Base-by-base conservation (phyloP, 1,140 invertebrate genomes). In the Drosophila pruinosa region DNA sequence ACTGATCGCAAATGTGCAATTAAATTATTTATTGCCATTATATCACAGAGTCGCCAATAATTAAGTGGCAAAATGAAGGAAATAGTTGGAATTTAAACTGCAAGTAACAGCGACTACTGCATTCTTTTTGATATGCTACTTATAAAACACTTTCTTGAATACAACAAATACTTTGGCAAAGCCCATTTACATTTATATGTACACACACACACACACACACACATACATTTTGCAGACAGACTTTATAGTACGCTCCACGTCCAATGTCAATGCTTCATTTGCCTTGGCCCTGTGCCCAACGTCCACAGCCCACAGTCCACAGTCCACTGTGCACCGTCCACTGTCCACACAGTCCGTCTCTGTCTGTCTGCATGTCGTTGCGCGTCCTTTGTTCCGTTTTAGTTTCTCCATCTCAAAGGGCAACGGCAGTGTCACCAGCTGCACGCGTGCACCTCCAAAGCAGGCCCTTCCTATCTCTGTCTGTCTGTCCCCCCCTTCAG, bases 281-380 rank as follows among this genome's bases (percentile, higher is more conserved):
- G 78, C 78, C 58, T 81, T 78, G 78, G 78, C 78, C 78, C 78
- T 74, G 78, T 81, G 78, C 78, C 78, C 78, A 81, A 43, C 31
- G 50, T 12, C n/a, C 31, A 12, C 17, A 53, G 12, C 38, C 17
- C 50, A 39, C 14, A 36, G 4, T 12, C 26, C 19, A 4, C 28
- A 21, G 3, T 31, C 3, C 4, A 19, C 24, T 15, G n/a, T n/a
- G n/a, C 31, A n/a, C 41, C 12, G 38, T 28, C 21, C 6, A 24
- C 26, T 36, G 17, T 56, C 22, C n/a, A n/a, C n/a, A n/a, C n/a
- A 56, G 17, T 58, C 26, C 45, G 6, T 48, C 54, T 56, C 47
- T 54, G 8, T 48, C 34, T 21, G 47, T 48, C 14, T 43, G 31
- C 17, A n/a, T 19, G 14, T 52, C 19, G 17, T 17, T 31, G 24